Evolutionary conservation across 2,888 invertebrate genomes (phyloP), one percentile per base, ranked within the genome.

Genomic region (Drosophila anomalata): DNA sequence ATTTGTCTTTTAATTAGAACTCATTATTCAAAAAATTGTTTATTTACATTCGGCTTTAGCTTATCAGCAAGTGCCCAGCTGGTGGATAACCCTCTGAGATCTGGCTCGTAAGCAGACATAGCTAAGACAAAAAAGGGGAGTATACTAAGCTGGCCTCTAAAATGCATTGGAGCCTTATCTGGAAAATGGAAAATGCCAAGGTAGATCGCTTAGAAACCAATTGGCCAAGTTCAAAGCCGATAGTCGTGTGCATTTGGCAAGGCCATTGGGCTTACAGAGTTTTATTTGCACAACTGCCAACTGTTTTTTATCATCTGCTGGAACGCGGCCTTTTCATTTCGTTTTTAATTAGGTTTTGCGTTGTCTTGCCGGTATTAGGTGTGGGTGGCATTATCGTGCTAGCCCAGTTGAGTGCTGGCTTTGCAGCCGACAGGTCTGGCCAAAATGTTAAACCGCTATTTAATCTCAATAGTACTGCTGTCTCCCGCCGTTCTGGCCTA

Each of bases 241-340:
- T 67, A 71, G 5, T 52, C 62, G 57, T 73, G 42, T 80, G 78
- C 78, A 77, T 59, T 61, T 58, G 66, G 76, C 68, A 54, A 55
- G 54, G 55, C 33, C 55, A 70, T 60, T 46, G 65, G 50, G 39
- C 55, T 54, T n/a, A 47, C 46, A 41, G 17, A 42, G 56, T n/a
- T 65, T 53, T 62, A 61, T 87, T 87, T 81, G 63, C 54, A 76
- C 89, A 82, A 72, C 58, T 88, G 89, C 67, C 69, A 54, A 54
- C 36, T 86, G 80, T 89, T 85, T 89, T 82, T 89, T 88, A 88
- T 86, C 84, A 82, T 73, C 61, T 76, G 88, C 62, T 87, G 74
- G 29, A 68, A 29, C 44, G 36, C 56, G 63, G 63, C 56, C 69
- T 69, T 46, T 68, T 39, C 36, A 31, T 46, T 54, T 22, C 24